A percentile compares a stretch with the other conserved stretches of the same genome.
Evolutionary conservation across 1,140 invertebrate species (phyloP).

Genomic region (Piezodorus guildinii): DNA sequence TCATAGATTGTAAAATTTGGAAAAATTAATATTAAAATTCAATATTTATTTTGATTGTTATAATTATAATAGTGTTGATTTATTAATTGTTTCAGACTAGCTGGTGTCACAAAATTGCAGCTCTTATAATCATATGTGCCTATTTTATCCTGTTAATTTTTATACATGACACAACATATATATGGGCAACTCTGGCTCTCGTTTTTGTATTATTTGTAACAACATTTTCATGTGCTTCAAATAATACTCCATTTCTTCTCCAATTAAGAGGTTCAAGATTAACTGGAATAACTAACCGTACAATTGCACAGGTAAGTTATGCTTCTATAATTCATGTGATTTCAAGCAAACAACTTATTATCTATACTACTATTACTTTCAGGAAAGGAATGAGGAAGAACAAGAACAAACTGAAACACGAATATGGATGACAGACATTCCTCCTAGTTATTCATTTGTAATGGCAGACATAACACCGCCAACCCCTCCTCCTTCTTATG

Average conservation of each 20-base stretch:
- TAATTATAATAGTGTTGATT: no score
- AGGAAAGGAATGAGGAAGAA: no score
- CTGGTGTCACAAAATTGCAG: not conserved
- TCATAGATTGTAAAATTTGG: no score
- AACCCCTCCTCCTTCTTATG: slow-evolving; percentile 3
- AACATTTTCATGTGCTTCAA: not conserved
- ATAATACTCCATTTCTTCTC: not conserved
- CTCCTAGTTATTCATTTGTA: not conserved
- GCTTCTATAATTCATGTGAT: no score
- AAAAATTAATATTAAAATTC: no score
- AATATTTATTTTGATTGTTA: no score
- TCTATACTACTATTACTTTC: no score
- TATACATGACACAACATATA: not conserved
- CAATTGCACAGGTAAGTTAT: not conserved
- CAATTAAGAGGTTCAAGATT: not conserved
- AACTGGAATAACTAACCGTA: not conserved
- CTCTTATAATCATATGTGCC: not conserved
- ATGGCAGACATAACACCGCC: not conserved
- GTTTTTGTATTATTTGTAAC: not conserved
- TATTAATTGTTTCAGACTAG: not conserved
- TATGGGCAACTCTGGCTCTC: not conserved
- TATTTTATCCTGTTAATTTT: not conserved
- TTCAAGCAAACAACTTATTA: no score
- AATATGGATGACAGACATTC: not conserved
- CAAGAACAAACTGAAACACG: no score